Evolutionary conservation across 2,888 invertebrate species (phyloP), one percentile per base, ranked within the genome.

Genomic region (Graphium colonna): DNA sequence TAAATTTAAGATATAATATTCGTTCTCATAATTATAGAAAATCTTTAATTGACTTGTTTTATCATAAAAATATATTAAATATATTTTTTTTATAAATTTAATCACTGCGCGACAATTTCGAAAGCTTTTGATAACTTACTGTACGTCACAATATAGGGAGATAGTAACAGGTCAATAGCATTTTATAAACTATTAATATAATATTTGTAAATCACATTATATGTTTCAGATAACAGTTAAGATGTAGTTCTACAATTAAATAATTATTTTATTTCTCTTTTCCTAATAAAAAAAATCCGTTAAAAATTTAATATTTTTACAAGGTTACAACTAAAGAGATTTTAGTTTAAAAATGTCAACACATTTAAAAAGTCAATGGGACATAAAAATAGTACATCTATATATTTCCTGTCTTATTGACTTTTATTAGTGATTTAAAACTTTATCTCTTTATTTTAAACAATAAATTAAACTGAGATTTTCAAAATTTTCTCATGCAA

Each of bases 151-250:
- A 15, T 38, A 10, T 38, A 45, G 13, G 8, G 15, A 44, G 43
- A 44, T 45, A 38, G 28, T 15, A 39, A 1, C 42, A 38, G 17
- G 21, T 16, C 39, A 38, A 13, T 45, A 17, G 12, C 28, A 44
- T 28, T 33, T 2, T 33, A n/a, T 2, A n/a, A 10, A 9, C 33
- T 33, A 33, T 33, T 9, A 10, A 33, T 10, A 33, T 5, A 9
- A 33, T 33, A n/a, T n/a, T n/a, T n/a, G n/a, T n/a, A n/a, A n/a
- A n/a, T 10, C 3, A 33, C n/a, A n/a, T 33, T 33, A n/a, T 9
- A 33, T 3, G 28, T 28, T 33, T 17, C 4, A 40, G 51, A 51
- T 51, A 51, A 39, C 38, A 44, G 13, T 51, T 51, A 51, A 51
- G 51, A 28, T 12, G 51, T 28, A 18, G 44, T 13, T 33, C 3